A percentile compares a stretch with the other conserved stretches of the same genome.
phyloP scores from a whole-genome alignment of 2,113 vertebrate species.

The Antidorcas marsupialis region DNA sequence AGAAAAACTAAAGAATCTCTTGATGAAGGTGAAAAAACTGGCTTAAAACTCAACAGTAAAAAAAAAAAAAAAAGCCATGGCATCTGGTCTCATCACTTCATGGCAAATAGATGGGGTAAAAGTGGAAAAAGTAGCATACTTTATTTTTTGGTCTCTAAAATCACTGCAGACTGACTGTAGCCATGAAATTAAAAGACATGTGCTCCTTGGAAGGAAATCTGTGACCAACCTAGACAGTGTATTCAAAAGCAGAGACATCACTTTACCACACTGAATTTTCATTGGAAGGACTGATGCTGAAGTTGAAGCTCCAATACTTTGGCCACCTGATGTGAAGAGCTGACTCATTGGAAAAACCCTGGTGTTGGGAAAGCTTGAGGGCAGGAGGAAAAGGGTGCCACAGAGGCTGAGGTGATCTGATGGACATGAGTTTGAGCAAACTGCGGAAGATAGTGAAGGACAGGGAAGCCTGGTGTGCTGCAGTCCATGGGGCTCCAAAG shows the following conservation, averaged over 20 bases:
- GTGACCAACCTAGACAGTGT: not conserved
- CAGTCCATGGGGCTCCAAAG: not conserved
- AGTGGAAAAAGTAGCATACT: not conserved
- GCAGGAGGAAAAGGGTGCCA: not conserved
- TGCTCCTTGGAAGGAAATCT: not conserved
- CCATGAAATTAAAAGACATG: not conserved
- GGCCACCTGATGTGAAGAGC: not conserved
- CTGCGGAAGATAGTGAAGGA: not conserved
- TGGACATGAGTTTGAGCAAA: not conserved
- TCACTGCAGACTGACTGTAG: not conserved
- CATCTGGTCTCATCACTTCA: not conserved
- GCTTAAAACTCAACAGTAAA: not conserved
- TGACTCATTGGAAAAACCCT: not conserved
- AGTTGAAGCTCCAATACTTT: not conserved
- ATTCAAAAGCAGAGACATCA: not conserved
- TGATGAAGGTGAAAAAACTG: not conserved
- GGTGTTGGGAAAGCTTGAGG: not conserved
- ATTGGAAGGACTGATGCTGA: not conserved
- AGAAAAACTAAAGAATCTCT: not conserved
- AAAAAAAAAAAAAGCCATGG: not conserved
- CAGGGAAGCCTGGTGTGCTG: not conserved
- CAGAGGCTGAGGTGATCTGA: not conserved
- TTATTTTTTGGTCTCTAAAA: not conserved
- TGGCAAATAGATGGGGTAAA: not conserved
- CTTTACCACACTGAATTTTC: not conserved